Evolutionary conservation across 1,140 invertebrate genomes (phyloP), one percentile per base, ranked within the genome.

Genomic region (Metaphire vulgaris): DNA sequence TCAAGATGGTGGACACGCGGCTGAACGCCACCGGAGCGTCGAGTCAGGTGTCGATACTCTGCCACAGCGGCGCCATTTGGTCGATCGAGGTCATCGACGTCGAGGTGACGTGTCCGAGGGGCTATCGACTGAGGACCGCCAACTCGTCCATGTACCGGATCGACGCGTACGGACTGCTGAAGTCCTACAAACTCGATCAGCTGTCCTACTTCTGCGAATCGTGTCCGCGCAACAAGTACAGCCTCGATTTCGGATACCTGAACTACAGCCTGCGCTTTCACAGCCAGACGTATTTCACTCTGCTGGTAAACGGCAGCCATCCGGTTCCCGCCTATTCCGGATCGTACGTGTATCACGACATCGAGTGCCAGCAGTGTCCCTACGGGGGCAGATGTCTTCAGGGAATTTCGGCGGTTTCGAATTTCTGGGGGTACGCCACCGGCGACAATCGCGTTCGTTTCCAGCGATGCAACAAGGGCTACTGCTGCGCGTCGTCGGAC

Each of bases 391-490:
- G 33, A 28, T 75, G 74, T 69, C 74, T 32, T 12, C 67, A 69
- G 67, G 31, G 65, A 6, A 75, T 75, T 33, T 33, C 66, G 21
- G 74, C 74, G n/a, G 74, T 75, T 29, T n/a, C 74, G 2, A 75
- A 75, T 33, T 75, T 75, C 74, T 75, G 74, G 74, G 74, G 74
- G 29, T 75, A 75, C 67, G n/a, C n/a, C 67, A n/a, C n/a, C n/a
- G n/a, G n/a, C 15, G 67, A 69, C 26, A 32, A 28, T 29, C 32
- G n/a, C 28, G 14, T 69, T 31, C n/a, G 21, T 2, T 75, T 75
- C 67, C 74, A 75, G 33, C 74, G 69, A 32, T 75, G 74, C 31
- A 65, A 65, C 1, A 75, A 75, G 66, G 74, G 33, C 65, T 75
- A 75, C 32, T 75, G 74, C 67, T 75, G n/a, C n/a, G n/a, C n/a